Evolutionary conservation across 2,113 vertebrate genomes (phyloP).

Genomic region (Trematomus loennbergii): DNA sequence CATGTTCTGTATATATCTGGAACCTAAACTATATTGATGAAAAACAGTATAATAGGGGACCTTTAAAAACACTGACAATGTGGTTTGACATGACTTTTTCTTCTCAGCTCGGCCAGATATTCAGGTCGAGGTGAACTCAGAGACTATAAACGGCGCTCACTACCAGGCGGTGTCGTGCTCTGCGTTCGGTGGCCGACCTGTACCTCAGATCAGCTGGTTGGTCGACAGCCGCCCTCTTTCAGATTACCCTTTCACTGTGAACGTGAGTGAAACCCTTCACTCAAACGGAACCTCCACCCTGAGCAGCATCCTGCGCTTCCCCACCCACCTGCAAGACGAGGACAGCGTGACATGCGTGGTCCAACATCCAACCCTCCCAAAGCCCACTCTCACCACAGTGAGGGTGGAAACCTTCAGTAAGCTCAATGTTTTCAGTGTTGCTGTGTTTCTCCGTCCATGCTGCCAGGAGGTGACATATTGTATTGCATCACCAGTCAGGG

Average conservation of each 20-base stretch:
- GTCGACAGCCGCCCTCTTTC: conserved; percentile 44
- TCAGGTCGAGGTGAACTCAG: conserved; percentile 45
- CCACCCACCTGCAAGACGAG: conserved; percentile 75
- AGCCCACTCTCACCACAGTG: conserved; percentile 47
- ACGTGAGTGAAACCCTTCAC: conserved; percentile 17
- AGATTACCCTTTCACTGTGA: conserved; percentile 46
- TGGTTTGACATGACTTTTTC: background rate
- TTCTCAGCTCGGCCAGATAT: conserved; percentile 73
- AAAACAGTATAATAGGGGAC: too few species aligned
- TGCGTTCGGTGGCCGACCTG: conserved; percentile 66
- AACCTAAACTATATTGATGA: too few species aligned
- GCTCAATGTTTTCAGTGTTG: background rate
- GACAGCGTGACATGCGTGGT: conserved; percentile 74
- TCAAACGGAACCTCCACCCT: conserved; percentile 71
- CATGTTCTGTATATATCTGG: too few species aligned
- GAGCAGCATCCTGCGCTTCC: conserved; percentile 75
- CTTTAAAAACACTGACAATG: background rate
- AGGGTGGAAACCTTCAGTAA: conserved; percentile 73
- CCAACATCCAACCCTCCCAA: conserved; percentile 67
- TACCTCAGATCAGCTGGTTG: conserved; percentile 73
- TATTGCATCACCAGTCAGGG: conserved; percentile 24
- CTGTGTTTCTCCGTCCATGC: conserved; percentile 2
- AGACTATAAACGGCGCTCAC: conserved; percentile 65
- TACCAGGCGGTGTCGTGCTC: conserved; percentile 78
- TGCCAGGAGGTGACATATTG: conserved; percentile 17